Evolutionary conservation across 1,140 invertebrate species (phyloP).

Genomic region (Homarus americanus): DNA sequence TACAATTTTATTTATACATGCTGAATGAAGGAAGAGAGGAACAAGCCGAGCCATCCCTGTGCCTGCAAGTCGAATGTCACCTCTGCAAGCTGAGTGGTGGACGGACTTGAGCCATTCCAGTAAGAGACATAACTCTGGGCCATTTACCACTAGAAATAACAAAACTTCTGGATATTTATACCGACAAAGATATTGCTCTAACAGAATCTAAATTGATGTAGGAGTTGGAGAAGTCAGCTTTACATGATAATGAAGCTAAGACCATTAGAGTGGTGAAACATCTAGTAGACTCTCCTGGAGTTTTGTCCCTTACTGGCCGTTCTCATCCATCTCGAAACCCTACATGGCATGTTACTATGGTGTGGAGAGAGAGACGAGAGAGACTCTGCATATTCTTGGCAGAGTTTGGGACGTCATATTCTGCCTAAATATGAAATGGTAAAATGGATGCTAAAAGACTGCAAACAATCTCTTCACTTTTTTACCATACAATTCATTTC

Average conservation of each 20-base stretch:
- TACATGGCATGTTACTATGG: slow-evolving; percentile 24
- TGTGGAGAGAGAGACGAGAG: slow-evolving; percentile 26
- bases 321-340: slow-evolving; percentile 60
- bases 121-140: slow-evolving; percentile 64
- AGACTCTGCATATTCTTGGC: slow-evolving; percentile 41
- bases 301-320: slow-evolving; percentile 68
- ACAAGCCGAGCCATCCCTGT: slow-evolving; percentile 22
- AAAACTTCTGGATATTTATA: neutral
- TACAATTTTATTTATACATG: neutral
- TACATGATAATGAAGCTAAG: neutral
- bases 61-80: slow-evolving; percentile 28
- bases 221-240: neutral
- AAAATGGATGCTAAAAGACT: slow-evolving; percentile 37
- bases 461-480: slow-evolving; percentile 36
- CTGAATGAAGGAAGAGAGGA: neutral
- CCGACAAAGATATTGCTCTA: neutral
- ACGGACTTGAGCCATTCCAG: slow-evolving; percentile 68
- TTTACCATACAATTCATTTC: slow-evolving; percentile 35
- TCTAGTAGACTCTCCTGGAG: slow-evolving; percentile 43
- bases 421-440: slow-evolving; percentile 61
- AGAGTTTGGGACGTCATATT: slow-evolving; percentile 54
- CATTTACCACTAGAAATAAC: neutral
- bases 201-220: neutral
- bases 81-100: slow-evolving; percentile 64
- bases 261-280: neutral